These are phyloP conservation scores for Knipowitschia caucasica DNA, from an alignment of 2,797 vertebrate species.

Conservation along the genomic window DNA sequence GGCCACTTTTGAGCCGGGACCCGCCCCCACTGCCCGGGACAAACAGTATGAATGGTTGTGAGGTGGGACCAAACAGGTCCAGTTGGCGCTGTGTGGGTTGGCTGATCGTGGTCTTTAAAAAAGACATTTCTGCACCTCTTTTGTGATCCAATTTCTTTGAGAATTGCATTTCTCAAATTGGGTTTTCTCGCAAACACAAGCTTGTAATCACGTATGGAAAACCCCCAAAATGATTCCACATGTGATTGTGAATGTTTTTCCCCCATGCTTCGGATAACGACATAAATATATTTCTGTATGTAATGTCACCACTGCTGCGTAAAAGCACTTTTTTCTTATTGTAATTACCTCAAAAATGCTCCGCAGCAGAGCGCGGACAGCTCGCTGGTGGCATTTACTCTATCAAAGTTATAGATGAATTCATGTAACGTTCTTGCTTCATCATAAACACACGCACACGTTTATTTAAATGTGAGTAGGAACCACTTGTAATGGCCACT, in stretches of 20 bases:
- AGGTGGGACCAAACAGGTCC: no score
- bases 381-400: constrained; percentile 40
- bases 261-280: constrained; percentile 13
- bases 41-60: no score
- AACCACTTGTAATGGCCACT: constrained; percentile 5
- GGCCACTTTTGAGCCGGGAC: no score
- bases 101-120: no score
- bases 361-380: constrained; percentile 37
- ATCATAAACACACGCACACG: constrained; percentile 11
- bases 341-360: constrained; percentile 49
- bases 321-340: constrained; percentile 31
- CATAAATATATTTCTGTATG: constrained; percentile 17
- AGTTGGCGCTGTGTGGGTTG: no score
- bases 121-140: no score
- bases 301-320: constrained; percentile 32
- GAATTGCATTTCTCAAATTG: neutral
- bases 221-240: neutral
- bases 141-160: neutral
- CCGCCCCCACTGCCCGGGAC: no score
- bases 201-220: constrained; percentile 5
- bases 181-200: neutral
- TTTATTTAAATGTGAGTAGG: constrained; percentile 5
- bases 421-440: constrained; percentile 15
- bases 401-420: constrained; percentile 38
- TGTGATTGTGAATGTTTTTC: constrained; percentile 21